Evolutionary conservation across 2,797 vertebrate species (phyloP).

Genomic region (Mastacembelus armatus): DNA sequence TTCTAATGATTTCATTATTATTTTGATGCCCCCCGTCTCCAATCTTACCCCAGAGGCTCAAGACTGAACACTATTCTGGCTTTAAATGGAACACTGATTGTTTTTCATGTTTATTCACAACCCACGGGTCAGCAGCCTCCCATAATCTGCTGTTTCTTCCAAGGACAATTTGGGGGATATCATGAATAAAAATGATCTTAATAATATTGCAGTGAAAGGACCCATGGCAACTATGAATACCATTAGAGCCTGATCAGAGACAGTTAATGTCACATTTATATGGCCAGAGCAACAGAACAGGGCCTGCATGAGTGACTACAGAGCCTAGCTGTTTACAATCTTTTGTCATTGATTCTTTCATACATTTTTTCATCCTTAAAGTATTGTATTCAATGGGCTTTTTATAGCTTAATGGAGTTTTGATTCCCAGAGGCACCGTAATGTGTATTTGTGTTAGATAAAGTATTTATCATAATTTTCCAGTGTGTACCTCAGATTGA

Average conservation of each 20-base stretch:
- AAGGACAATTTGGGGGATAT: constrained; percentile 87
- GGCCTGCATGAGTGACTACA: constrained; percentile 57
- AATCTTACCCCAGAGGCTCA: constrained; percentile 54
- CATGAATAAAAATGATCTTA: constrained; percentile 88
- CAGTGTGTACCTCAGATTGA: constrained; percentile 44
- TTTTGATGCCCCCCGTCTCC: constrained; percentile 39
- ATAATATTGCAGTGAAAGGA: constrained; percentile 81
- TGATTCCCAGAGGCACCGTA: constrained; percentile 39
- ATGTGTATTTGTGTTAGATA: constrained; percentile 39
- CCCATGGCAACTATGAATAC: constrained; percentile 85
- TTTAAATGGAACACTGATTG: constrained; percentile 82
- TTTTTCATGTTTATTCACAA: constrained; percentile 88
- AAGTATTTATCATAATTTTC: constrained; percentile 33
- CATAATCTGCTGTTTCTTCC: constrained; percentile 82
- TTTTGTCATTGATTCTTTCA: constrained; percentile 56
- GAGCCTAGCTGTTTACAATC: constrained; percentile 54
- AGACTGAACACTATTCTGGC: constrained; percentile 62
- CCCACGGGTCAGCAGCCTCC: constrained; percentile 78
- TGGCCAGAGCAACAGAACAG: constrained; percentile 64
- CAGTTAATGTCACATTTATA: constrained; percentile 77
- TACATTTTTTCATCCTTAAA: constrained; percentile 37
- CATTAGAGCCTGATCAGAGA: constrained; percentile 81
- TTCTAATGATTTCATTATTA: constrained; percentile 71
- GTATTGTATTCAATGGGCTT: constrained; percentile 29
- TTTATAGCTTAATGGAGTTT: constrained; percentile 25